Base-by-base conservation (phyloP, 2,113 vertebrate species). In the Sylvia atricapilla region DNA sequence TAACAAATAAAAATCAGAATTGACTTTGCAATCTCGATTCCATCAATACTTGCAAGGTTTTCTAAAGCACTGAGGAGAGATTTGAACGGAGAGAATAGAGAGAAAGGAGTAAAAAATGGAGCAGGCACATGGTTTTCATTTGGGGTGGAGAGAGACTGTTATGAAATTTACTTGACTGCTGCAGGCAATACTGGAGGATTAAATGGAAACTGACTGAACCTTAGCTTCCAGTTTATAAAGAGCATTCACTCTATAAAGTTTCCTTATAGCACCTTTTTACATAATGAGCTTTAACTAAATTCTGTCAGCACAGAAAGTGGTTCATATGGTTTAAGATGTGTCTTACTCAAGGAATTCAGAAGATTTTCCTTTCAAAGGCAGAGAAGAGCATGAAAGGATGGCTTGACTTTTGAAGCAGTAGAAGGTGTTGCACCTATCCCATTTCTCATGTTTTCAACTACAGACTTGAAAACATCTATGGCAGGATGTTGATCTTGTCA, bases 71-170 rank as follows among this genome's bases (percentile, higher is more conserved):
- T 27, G 39, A 94, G 81, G 81, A 94, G 52, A 96, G 75, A 83
- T 92, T 33, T 95, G 67, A 82, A 75, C 18, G 46, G 50, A 72
- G 53, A 37, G 31, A 78, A 50, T 74, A 76, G 35, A 49, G 23
- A 49, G 46, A 91, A 86, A 84, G 23, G 37, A 78, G 43, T 69
- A 7, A 89, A 84, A 95, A 89, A 79, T 43, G 9, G 93, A 94
- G 84, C 6, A 80, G 63, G 90, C 98, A 98, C 96, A 96, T 98
- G 97, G 95, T 98, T 98, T 96, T 97, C 84, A 98, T 98, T 97
- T 98, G 31, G 79, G 91, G 93, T 72, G 31, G 79, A 92, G 68
- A 33, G 72, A 94, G 86, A 55, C 75, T 87, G 64, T 95, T 94
- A 94, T 13, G 68, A 96, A 95, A 95, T 95, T 92, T 94, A 96